A percentile compares a stretch with the other conserved stretches of the same genome.
Conservation (phyloP, 2,113 vertebrate species). For the Grallaria varia region DNA sequence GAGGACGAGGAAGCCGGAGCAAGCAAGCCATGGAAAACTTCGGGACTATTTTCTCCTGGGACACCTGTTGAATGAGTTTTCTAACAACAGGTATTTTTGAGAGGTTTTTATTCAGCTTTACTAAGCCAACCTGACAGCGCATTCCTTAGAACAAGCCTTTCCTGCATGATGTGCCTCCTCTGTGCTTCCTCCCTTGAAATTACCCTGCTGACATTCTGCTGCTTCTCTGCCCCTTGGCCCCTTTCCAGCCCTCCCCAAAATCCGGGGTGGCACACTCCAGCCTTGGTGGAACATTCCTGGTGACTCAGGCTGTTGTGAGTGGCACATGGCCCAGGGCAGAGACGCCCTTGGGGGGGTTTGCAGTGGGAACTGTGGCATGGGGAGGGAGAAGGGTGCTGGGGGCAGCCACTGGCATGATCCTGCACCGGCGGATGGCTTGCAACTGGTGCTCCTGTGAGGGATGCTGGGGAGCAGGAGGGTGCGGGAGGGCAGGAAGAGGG, state of each 20-base stretch:
- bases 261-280: background rate
- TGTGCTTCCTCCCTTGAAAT: background rate
- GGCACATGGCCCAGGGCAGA: background rate
- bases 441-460: background rate
- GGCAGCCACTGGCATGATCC: background rate
- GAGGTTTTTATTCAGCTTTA: background rate
- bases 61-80: background rate
- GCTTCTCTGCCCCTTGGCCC: background rate
- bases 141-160: background rate
- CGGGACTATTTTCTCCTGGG: background rate
- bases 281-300: background rate
- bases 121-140: background rate
- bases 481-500: background rate
- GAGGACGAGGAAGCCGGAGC: background rate
- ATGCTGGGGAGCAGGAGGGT: background rate
- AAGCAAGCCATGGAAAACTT: background rate
- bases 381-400: background rate
- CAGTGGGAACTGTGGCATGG: background rate
- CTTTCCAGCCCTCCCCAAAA: background rate
- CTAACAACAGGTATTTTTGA: background rate
- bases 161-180: background rate
- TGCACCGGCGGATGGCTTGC: rapidly evolving
- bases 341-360: background rate
- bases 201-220: background rate
- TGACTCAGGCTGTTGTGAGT: background rate